Evolutionary conservation across 2,888 invertebrate species (phyloP).

Genomic region (Pterobdella sp.): DNA sequence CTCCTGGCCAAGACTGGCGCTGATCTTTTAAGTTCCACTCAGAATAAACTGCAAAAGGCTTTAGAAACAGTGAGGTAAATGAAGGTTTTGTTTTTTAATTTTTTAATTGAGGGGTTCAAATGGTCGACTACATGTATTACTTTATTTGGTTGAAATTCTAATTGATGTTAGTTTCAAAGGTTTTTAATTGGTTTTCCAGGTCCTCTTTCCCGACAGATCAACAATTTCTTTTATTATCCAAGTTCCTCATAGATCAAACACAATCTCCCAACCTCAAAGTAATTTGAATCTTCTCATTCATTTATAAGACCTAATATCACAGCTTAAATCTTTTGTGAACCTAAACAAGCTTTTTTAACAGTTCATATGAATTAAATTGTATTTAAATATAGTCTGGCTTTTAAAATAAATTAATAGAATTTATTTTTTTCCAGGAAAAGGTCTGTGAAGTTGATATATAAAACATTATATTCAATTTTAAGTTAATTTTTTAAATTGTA

Average conservation of each 20-base stretch:
- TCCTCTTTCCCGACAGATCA: conserved; percentile 58
- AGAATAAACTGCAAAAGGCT: conserved; percentile 65
- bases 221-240: conserved; percentile 58
- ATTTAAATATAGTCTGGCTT: no score
- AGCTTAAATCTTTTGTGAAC: no score
- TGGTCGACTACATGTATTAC: background rate
- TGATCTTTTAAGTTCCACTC: conserved; percentile 82
- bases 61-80: conserved; percentile 49
- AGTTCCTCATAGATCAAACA: conserved; percentile 80
- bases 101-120: background rate
- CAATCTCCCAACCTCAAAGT: conserved; percentile 72
- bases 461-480: background rate
- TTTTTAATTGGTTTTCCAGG: no score
- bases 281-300: no score
- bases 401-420: no score
- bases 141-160: no score
- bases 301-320: no score
- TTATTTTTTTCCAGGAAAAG: conserved; percentile 1
- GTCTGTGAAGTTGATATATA: background rate
- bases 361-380: no score
- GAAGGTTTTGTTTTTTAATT: background rate
- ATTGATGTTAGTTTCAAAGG: no score
- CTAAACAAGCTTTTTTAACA: no score
- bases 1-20: conserved; percentile 80
- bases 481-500: background rate